Conservation (phyloP, 2,113 vertebrate species). For the Colaptes auratus region DNA sequence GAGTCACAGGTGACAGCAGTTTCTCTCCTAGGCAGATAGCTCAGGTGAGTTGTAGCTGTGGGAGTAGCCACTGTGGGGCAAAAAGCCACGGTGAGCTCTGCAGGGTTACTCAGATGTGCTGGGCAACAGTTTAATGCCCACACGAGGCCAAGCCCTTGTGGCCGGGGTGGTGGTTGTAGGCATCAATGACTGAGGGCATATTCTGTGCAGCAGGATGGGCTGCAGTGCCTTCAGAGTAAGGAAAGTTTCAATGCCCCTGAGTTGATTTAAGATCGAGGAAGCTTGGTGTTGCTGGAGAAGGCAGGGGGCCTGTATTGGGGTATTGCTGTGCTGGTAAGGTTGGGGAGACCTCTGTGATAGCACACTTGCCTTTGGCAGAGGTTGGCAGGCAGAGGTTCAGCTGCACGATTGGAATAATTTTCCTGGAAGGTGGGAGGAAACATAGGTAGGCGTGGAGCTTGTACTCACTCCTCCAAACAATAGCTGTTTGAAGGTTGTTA, state of each 20-base stretch:
- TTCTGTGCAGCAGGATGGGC: background rate
- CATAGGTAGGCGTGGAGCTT: background rate
- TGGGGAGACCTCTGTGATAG: fast-evolving
- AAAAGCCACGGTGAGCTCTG: background rate
- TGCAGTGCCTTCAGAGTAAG: fast-evolving
- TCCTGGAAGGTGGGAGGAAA: background rate
- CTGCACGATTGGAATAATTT: fast-evolving
- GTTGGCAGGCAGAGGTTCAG: background rate
- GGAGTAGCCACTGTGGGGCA: background rate
- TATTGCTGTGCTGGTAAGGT: fast-evolving
- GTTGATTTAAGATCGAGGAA: too few relatives aligned
- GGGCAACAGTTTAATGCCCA: fast-evolving
- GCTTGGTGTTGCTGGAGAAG: background rate
- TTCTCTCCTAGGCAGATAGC: too few relatives aligned
- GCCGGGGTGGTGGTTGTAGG: fast-evolving
- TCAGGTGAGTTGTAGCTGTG: background rate
- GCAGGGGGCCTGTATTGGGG: fast-evolving
- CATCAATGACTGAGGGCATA: fast-evolving
- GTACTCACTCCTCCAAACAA: too few relatives aligned
- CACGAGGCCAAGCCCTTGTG: background rate
- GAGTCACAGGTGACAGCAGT: fast-evolving
- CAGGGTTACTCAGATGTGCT: fast-evolving
- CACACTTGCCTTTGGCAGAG: fast-evolving
- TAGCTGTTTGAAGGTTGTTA: background rate
- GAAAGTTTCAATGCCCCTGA: background rate